Evolutionary conservation across 2,888 invertebrate species (phyloP), one percentile per base, ranked within the genome.

Genomic region (Fissipunctia ypsillon): DNA sequence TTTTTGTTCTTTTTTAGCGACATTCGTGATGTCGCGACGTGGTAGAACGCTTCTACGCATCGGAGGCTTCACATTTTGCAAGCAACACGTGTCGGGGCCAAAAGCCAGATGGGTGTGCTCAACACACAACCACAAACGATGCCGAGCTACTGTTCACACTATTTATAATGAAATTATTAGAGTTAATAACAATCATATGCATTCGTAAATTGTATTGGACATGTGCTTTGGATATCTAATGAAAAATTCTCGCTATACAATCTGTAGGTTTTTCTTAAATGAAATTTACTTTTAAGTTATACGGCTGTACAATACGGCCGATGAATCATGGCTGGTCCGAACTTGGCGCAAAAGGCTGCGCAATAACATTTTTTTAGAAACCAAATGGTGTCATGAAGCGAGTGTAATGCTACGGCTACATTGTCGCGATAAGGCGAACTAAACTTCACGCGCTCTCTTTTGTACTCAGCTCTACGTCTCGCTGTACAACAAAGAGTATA

Each of bases 51-150:
- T 90, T 6, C 68, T 91, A 3, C 77, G 74, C 25, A 59, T 89
- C 7, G 86, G 69, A 9, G 88, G 85, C 2, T 91, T 84, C 60
- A 91, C 85, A 3, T 91, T 89, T 73, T 89, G 86, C 38, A 71
- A 78, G 28, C 85, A 90, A 60, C 69, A 65, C 16, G 61, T 60
- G 0, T 69, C 69, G 7, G 88, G 87, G 22, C 31, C 25, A 10
- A 90, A 84, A 76, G 83, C 72, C 0, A 84, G 90, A 82, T 91
- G 91, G 92, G 80, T 87, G 5, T 87, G 91, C 67, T 88, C 89
- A 0, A 90, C 92, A 0, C 90, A 91, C 61, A 87, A 88, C 63
- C 77, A 84, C 71, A 90, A 80, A 52, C 84, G 83, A 35, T 92
- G 92, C 64, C 75, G 81, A 0, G 92, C 92, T 0, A 73, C 74